Base-by-base conservation (phyloP, 2,888 invertebrate species). In the Nemapogon koenigi region DNA sequence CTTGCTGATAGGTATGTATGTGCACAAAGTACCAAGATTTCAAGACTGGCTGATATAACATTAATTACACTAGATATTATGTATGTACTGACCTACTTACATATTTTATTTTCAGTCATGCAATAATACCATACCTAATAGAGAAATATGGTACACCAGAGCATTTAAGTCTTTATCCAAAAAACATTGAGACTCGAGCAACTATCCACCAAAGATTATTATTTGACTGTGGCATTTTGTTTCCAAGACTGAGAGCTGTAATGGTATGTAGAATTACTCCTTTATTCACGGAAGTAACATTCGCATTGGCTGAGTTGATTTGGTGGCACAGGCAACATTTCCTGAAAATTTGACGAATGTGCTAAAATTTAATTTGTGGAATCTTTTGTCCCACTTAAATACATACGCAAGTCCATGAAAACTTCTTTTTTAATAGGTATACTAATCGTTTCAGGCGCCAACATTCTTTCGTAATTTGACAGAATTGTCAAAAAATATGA, bases 211-310 rank as follows among this genome's bases (percentile, higher is more conserved):
- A 71, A 17, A 55, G 68, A 11, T 40, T 76, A 28, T 71, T 72
- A 43, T 71, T 71, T 26, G 67, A 76, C 27, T 69, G 72, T 41
- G 73, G 73, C 4, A 41, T 75, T 38, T 48, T 76, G 11, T 76
- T 76, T 41, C 66, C 59, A 18, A 62, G 68, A 45, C 52, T 76
- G 14, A 54, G 69, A 43, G 49, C 65, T 36, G 54, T 76, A 10
- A 73, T 76, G 75, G 75, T 76, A 52, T 50, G 48, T 41, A 42
- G 31, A 4, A 1, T 28, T 15, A 18, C 13, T 13, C 10, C n/a
- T 10, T n/a, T n/a, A n/a, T n/a, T n/a, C n/a, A n/a, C n/a, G n/a
- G n/a, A n/a, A n/a, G n/a, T n/a, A n/a, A n/a, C n/a, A n/a, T n/a
- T n/a, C n/a, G n/a, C n/a, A n/a, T n/a, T n/a, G n/a, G n/a, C n/a